A percentile compares a stretch with the other conserved stretches of the same genome.
Conservation (phyloP, 2,113 vertebrate species). For the Laterallus jamaicensis region DNA sequence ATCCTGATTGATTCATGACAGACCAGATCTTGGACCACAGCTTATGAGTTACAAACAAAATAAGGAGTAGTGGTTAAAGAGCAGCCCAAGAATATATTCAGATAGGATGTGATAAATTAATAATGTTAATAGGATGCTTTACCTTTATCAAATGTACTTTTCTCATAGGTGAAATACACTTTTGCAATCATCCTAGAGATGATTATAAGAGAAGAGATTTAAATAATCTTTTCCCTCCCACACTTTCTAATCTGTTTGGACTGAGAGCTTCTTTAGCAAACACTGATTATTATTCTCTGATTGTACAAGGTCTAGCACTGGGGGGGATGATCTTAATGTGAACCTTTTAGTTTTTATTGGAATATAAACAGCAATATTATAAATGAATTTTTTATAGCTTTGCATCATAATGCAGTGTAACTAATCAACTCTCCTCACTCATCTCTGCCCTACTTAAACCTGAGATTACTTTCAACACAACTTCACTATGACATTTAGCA, state of each 20-base stretch:
- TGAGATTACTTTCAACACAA: not conserved
- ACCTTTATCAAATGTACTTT: not conserved
- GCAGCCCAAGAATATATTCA: not conserved
- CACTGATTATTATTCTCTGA: not conserved
- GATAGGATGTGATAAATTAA: not conserved
- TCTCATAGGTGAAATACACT: not conserved
- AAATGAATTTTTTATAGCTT: not conserved
- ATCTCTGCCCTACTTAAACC: not conserved
- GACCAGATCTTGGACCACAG: not conserved
- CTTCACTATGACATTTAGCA: not conserved
- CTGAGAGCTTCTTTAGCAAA: not conserved
- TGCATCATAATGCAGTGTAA: not conserved
- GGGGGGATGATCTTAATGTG: not conserved
- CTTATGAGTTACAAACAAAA: not conserved
- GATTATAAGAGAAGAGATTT: not conserved
- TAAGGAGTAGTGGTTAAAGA: not conserved
- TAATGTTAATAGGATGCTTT: not conserved
- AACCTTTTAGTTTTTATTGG: slow-evolving; percentile 3
- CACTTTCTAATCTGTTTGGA: not conserved
- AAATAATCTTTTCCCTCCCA: slow-evolving; percentile 6
- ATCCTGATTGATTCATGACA: not conserved
- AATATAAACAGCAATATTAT: slow-evolving; percentile 3
- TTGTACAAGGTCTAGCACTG: not conserved
- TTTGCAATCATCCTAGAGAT: not conserved
- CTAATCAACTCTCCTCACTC: not conserved